Evolutionary conservation across 2,113 vertebrate species (phyloP).

Genomic region (Pachycephala philippinensis): DNA sequence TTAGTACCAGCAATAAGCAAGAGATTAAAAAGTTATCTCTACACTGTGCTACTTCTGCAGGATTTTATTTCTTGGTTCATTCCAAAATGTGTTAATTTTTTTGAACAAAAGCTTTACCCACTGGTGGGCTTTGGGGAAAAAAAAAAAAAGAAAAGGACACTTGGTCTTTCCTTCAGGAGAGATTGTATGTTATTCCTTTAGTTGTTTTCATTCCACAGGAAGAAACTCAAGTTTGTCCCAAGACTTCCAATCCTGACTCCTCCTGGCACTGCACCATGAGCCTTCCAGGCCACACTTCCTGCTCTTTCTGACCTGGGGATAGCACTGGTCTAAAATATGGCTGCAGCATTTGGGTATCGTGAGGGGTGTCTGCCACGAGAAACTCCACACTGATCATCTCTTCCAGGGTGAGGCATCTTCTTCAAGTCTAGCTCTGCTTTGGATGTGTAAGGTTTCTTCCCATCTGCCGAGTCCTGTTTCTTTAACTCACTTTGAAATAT

Average conservation of each 20-base stretch:
- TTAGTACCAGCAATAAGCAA: not conserved
- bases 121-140: not conserved
- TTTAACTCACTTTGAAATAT: not conserved
- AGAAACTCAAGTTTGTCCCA: not conserved
- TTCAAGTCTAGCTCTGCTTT: not conserved
- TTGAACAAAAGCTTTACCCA: not conserved
- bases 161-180: not conserved
- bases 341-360: not conserved
- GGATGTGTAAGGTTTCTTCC: not conserved
- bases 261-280: not conserved
- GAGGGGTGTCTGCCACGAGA: rapidly evolving
- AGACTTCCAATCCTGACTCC: not conserved
- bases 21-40: not conserved
- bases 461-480: not conserved
- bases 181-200: not conserved
- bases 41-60: not conserved
- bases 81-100: not conserved
- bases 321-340: not conserved
- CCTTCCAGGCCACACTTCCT: not conserved
- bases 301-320: not conserved
- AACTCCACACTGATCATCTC: not conserved
- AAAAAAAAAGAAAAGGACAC: not conserved
- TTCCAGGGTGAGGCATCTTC: not conserved
- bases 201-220: not conserved
- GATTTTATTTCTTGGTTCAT: not conserved